Conservation (phyloP, 2,113 vertebrate genomes). For the Macaca nemestrina region DNA sequence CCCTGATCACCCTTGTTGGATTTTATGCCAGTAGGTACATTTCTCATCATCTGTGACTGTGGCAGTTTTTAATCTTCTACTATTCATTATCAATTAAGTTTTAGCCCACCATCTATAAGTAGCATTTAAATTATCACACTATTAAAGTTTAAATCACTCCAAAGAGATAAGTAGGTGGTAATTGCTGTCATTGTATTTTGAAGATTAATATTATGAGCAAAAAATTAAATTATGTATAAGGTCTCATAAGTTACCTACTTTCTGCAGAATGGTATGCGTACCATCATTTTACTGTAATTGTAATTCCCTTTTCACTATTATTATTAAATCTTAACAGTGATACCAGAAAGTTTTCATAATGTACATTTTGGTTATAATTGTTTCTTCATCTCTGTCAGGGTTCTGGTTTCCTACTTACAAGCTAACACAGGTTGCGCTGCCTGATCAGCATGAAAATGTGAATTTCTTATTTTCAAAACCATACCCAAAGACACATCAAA, state of each 20-base stretch:
- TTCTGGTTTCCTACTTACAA: neutral
- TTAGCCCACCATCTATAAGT: neutral
- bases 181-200: neutral
- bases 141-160: neutral
- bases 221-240: neutral
- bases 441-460: neutral
- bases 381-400: neutral
- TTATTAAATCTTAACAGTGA: neutral
- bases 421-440: neutral
- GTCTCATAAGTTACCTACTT: neutral
- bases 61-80: neutral
- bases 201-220: neutral
- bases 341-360: neutral
- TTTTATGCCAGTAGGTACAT: neutral
- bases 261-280: neutral
- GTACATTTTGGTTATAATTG: neutral
- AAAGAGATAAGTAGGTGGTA: neutral
- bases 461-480: neutral
- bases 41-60: neutral
- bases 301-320: neutral
- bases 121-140: neutral
- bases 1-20: neutral
- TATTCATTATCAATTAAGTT: neutral
- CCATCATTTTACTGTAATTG: neutral
- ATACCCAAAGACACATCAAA: neutral